Conservation (phyloP, 2,888 invertebrate species). For the Phrixothrix hirtus region DNA sequence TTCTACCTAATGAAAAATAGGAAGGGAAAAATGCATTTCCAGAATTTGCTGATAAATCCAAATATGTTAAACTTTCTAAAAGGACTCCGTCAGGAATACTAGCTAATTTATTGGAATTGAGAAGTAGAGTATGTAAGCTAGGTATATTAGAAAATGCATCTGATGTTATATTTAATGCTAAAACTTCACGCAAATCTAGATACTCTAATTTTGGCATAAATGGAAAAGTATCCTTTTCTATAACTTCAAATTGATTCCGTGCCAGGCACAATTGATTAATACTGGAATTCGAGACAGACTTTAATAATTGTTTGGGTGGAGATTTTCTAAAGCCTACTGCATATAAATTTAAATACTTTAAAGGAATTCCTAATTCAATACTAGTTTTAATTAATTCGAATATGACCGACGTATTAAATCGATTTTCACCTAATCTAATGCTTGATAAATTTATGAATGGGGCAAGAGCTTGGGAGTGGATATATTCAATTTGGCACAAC, state of each 20-base stretch:
- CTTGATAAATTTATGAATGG: constrained; percentile 56
- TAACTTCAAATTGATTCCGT: constrained; percentile 62
- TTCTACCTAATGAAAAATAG: constrained; percentile 59
- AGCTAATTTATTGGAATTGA: constrained; percentile 61
- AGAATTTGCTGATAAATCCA: constrained; percentile 61
- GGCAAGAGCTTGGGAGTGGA: constrained; percentile 59
- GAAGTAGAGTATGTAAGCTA: constrained; percentile 58
- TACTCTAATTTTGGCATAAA: constrained; percentile 60
- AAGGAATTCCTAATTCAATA: constrained; percentile 52
- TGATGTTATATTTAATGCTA: constrained; percentile 56
- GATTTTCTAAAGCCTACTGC: constrained; percentile 61
- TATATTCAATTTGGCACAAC: constrained; percentile 60
- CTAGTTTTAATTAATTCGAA: constrained; percentile 54
- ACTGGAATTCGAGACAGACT: constrained; percentile 59
- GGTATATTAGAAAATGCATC: constrained; percentile 60
- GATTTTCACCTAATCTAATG: constrained; percentile 61
- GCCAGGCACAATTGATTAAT: constrained; percentile 58
- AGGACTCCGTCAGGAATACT: constrained; percentile 60
- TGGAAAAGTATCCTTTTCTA: constrained; percentile 60
- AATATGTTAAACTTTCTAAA: constrained; percentile 55
- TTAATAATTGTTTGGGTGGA: constrained; percentile 57
- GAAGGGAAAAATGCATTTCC: constrained; percentile 54
- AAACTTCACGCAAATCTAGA: constrained; percentile 62
- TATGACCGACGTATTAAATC: constrained; percentile 56
- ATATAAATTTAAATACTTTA: constrained; percentile 58